These are phyloP conservation scores for Parauchenoglanis ngamensis DNA, from an alignment of 2,797 vertebrate genomes.

Conservation along the genomic window DNA sequence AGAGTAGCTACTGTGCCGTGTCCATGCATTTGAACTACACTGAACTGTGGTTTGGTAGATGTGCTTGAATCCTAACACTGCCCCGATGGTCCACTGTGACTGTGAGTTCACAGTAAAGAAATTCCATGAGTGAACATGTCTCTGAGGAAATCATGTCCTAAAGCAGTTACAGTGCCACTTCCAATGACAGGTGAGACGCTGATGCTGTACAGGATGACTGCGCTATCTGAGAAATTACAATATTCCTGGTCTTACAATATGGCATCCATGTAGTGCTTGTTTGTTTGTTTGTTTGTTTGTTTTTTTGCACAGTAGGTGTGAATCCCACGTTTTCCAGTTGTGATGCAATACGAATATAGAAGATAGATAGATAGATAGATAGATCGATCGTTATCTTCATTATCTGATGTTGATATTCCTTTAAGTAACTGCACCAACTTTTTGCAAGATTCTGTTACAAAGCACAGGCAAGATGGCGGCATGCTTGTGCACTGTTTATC, in stretches of 20 bases:
- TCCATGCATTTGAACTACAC: neutral
- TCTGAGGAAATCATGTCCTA: slow-evolving; percentile 54
- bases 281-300: neutral
- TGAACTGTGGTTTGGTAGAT: neutral
- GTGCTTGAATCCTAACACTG: slow-evolving; percentile 13
- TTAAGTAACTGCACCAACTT: neutral
- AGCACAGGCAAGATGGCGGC: neutral
- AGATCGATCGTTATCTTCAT: neutral
- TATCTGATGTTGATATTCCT: neutral
- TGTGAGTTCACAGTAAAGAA: slow-evolving; percentile 32
- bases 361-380: too few species aligned
- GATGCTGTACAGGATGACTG: neutral
- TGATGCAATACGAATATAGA: neutral
- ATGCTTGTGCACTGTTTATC: neutral
- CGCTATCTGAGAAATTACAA: slow-evolving; percentile 1
- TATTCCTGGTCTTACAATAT: neutral
- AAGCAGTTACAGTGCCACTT: slow-evolving; percentile 9
- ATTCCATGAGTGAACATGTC: slow-evolving; percentile 28
- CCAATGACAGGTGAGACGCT: slow-evolving; percentile 17
- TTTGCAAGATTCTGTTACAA: neutral
- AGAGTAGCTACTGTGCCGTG: neutral
- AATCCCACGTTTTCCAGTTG: neutral
- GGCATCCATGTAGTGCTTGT: neutral
- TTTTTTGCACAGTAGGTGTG: neutral
- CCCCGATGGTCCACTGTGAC: neutral